Percentiles rank a stretch among this genome's conserved stretches.
phyloP scores from a whole-genome alignment of 2,113 vertebrate genomes.

The Peromyscus maniculatus region DNA sequence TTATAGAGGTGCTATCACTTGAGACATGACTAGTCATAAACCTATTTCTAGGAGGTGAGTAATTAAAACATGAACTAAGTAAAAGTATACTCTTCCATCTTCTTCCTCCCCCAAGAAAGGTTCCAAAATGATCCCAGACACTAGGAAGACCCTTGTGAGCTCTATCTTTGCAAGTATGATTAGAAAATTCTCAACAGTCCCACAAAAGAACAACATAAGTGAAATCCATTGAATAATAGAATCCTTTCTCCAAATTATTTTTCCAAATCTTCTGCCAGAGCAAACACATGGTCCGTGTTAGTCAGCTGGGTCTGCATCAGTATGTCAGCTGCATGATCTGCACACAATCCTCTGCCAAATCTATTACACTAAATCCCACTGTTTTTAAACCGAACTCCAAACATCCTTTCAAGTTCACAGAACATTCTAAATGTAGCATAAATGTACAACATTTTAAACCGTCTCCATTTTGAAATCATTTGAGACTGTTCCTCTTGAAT shows the following conservation, averaged over 20 bases:
- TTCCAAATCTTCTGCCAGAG: slow-evolving; percentile 91
- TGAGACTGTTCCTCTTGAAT: slow-evolving; percentile 2
- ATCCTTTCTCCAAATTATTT: slow-evolving; percentile 89
- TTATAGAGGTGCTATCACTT: slow-evolving; percentile 55
- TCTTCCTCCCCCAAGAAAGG: slow-evolving; percentile 55
- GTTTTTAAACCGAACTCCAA: slow-evolving; percentile 89
- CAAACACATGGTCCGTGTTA: slow-evolving; percentile 90
- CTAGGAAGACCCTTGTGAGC: slow-evolving; percentile 79
- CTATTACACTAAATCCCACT: slow-evolving; percentile 89
- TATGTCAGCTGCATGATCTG: slow-evolving; percentile 88
- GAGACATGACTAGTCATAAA: slow-evolving; percentile 51
- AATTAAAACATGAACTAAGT: slow-evolving; percentile 71
- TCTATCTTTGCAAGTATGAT: slow-evolving; percentile 87
- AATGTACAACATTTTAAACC: slow-evolving; percentile 78
- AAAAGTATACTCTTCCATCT: slow-evolving; percentile 42
- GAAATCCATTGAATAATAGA: slow-evolving; percentile 87
- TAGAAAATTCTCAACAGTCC: slow-evolving; percentile 74
- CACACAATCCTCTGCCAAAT: slow-evolving; percentile 86
- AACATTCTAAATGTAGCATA: slow-evolving; percentile 80
- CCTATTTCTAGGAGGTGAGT: slow-evolving; percentile 65
- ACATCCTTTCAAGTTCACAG: slow-evolving; percentile 87
- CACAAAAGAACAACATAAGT: slow-evolving; percentile 83
- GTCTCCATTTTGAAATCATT: slow-evolving; percentile 41
- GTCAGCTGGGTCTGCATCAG: slow-evolving; percentile 83
- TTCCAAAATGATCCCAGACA: slow-evolving; percentile 83